These are phyloP conservation scores for Esperia sulphurella DNA, from an alignment of 2,888 invertebrate genomes.

Conservation along the genomic window DNA sequence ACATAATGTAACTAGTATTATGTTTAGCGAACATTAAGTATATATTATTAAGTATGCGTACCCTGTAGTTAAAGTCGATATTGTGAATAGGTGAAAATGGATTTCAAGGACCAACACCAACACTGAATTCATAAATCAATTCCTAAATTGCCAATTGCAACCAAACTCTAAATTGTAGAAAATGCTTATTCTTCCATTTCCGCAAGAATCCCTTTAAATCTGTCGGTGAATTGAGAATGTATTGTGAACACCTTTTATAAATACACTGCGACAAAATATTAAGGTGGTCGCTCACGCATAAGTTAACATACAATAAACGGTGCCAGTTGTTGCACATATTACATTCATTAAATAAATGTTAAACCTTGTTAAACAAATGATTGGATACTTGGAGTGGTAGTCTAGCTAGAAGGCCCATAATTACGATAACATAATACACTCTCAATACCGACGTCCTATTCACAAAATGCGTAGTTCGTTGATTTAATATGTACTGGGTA, in stretches of 20 bases:
- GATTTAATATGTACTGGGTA: not conserved
- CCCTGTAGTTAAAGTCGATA: slow-evolving; percentile 15
- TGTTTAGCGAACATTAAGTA: not conserved
- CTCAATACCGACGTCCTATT: slow-evolving; percentile 35
- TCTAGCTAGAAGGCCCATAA: no score
- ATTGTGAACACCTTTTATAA: not conserved
- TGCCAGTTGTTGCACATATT: no score
- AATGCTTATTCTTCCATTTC: slow-evolving; percentile 34
- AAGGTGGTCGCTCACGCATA: no score
- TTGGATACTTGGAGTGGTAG: no score
- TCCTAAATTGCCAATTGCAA: slow-evolving; percentile 47
- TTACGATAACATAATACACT: no score
- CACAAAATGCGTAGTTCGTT: slow-evolving; percentile 16
- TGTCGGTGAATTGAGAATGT: slow-evolving; percentile 20
- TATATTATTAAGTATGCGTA: slow-evolving; percentile 12
- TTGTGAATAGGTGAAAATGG: slow-evolving; percentile 52
- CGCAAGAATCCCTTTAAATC: slow-evolving; percentile 35
- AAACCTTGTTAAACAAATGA: no score
- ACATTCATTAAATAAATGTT: no score
- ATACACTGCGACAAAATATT: no score
- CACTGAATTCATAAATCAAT: slow-evolving; percentile 38
- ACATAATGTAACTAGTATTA: not conserved
- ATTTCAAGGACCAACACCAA: slow-evolving; percentile 52
- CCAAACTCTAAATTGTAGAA: slow-evolving; percentile 38
- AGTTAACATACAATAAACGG: no score